Evolutionary conservation across 2,113 vertebrate genomes (phyloP), one percentile per base, ranked within the genome.

Genomic region (Heterotilapia buettikoferi): DNA sequence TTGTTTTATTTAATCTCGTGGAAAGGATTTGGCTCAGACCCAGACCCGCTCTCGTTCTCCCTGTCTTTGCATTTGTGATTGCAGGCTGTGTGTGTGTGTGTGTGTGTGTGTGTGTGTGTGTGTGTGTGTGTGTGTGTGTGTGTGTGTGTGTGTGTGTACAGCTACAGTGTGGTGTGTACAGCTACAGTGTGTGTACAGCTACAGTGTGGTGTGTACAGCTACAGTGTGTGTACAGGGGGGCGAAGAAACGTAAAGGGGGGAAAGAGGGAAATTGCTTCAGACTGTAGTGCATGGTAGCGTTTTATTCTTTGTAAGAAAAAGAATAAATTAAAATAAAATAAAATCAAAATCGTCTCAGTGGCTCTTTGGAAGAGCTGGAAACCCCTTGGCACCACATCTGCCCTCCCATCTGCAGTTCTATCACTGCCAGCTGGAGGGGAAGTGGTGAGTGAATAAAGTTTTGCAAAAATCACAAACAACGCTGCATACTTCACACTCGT

Each of bases 321-420:
- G 63, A 36, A 36, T 36, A 66, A 82, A 12, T 7, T 36, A 7
- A 66, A 81, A 88, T 88, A 40, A 78, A 86, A 36, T 11, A 2
- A 59, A 57, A 50, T 71, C 2, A n/a, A 68, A 89, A 89, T 89
- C 86, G 84, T 84, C 79, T 86, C 38, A 83, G 29, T 24, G 10
- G 43, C 80, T 79, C 81, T 91, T 90, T 93, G 89, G 90, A 90
- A 81, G 82, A 8, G 29, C 50, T 80, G 87, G 71, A 85, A 91
- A 93, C 89, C 24, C 31, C 19, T 84, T 87, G 85, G 61, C 63
- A 88, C n/a, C 50, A 61, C 26, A 7, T 26, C 19, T 61, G 16
- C 19, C 59, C 33, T 33, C 78, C 11, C 47, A 12, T 85, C 73
- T 43, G 84, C 80, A 78, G 43, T 52, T 73, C n/a, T 59, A 26